phyloP scores from a whole-genome alignment of 2,888 invertebrate genomes.

The Eurytoma californica region DNA sequence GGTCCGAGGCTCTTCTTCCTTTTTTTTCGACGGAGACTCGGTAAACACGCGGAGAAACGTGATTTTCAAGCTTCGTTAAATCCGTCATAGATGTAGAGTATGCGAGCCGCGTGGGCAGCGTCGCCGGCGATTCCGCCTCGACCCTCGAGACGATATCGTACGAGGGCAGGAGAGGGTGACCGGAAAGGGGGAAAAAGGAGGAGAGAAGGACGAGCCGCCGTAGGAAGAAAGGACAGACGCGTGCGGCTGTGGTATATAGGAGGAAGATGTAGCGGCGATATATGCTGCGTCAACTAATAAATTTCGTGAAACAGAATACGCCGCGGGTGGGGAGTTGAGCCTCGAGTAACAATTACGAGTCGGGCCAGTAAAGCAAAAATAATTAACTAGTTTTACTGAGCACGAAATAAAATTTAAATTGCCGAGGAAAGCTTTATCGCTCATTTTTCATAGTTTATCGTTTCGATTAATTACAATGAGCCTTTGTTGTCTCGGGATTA shows the following conservation, averaged over 20 bases:
- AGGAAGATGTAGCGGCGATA: background rate
- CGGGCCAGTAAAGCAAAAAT: slow-evolving; percentile 2
- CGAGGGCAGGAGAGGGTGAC: background rate
- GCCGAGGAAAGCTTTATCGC: too few relatives aligned
- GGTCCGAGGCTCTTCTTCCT: background rate
- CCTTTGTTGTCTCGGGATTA: too few relatives aligned
- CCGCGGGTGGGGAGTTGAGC: background rate
- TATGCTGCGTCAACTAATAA: slow-evolving; percentile 1
- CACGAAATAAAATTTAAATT: too few relatives aligned
- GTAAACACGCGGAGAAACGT: slow-evolving; percentile 60
- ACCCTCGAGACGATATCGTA: background rate
- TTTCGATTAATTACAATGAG: background rate
- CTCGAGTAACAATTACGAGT: slow-evolving; percentile 22
- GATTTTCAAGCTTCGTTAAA: slow-evolving; percentile 62
- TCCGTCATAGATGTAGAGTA: slow-evolving; percentile 56
- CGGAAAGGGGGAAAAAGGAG: background rate
- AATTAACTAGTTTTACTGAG: background rate
- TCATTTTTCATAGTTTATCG: background rate
- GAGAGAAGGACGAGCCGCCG: background rate
- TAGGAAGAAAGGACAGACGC: background rate
- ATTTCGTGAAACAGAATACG: slow-evolving; percentile 7
- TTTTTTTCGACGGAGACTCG: slow-evolving; percentile 38
- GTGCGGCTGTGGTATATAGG: too few relatives aligned
- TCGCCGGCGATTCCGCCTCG: background rate
- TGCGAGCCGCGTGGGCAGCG: slow-evolving; percentile 41